A percentile compares a stretch with the other conserved stretches of the same genome.
These are phyloP conservation scores for Steinernema hermaphroditum DNA, from an alignment of 2,888 invertebrate genomes.

Conservation along the genomic window DNA sequence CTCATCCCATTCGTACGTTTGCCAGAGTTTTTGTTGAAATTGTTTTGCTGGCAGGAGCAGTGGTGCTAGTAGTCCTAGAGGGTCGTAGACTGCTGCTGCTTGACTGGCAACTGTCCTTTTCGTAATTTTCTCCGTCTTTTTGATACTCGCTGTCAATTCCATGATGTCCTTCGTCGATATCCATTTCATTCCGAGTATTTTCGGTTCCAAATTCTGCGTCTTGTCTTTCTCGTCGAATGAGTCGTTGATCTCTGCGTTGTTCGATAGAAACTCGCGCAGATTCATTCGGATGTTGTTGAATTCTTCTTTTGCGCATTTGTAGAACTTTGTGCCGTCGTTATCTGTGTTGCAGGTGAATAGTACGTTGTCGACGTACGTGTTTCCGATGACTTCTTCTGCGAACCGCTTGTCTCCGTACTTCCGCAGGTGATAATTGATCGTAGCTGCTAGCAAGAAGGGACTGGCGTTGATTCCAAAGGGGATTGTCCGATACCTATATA, in stretches of 20 bases:
- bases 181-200: conserved; percentile 27
- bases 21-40: background rate
- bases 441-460: conserved; percentile 43
- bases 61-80: background rate
- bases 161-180: background rate
- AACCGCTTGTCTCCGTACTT: background rate
- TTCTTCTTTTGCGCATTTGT: background rate
- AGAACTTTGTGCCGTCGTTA: conserved; percentile 28
- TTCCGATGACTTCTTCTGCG: conserved; percentile 6
- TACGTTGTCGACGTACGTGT: conserved; percentile 39
- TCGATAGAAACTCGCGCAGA: conserved; percentile 34
- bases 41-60: background rate
- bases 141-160: background rate
- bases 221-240: background rate
- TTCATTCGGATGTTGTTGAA: conserved; percentile 34
- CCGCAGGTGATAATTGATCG: conserved; percentile 38
- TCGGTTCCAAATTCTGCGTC: conserved; percentile 14
- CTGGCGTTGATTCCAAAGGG: conserved; percentile 42
- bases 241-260: background rate
- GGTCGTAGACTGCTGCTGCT: background rate
- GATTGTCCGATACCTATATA: conserved; percentile 38
- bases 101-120: background rate
- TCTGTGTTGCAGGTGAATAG: background rate
- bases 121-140: background rate
- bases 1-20: background rate